Percentiles rank a stretch among this genome's conserved stretches.
Evolutionary conservation across 2,888 invertebrate genomes (phyloP).

Genomic region (Erannis defoliaria): DNA sequence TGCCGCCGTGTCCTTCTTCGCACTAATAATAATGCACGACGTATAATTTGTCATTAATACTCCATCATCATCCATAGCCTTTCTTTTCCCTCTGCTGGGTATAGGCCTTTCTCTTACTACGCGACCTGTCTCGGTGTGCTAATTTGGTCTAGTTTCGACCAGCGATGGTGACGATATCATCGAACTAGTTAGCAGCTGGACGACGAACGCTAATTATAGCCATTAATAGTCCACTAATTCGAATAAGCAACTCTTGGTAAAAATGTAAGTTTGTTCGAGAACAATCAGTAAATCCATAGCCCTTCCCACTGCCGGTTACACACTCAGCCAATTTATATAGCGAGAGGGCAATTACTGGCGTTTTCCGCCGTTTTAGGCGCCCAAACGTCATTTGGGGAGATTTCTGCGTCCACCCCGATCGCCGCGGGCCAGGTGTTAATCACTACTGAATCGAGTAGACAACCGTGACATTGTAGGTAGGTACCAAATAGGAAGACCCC

Average conservation of each 20-base stretch:
- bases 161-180: too few species aligned
- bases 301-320: conserved; percentile 74
- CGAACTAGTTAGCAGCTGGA: too few species aligned
- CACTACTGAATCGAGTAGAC: conserved; percentile 44
- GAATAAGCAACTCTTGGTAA: neutral
- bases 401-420: conserved; percentile 58
- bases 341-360: conserved; percentile 78
- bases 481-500: conserved; percentile 36
- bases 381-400: conserved; percentile 78
- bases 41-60: too few species aligned
- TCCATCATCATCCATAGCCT: too few species aligned
- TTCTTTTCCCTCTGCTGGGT: too few species aligned
- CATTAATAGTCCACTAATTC: too few species aligned
- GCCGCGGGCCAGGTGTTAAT: conserved; percentile 64
- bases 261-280: conserved; percentile 39
- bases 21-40: too few species aligned
- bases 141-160: too few species aligned
- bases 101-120: too few species aligned
- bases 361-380: conserved; percentile 73
- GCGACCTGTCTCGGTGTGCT: too few species aligned
- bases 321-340: conserved; percentile 81
- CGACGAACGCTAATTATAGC: too few species aligned
- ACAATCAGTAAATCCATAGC: conserved; percentile 54
- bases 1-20: too few species aligned
- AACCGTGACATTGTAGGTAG: conserved; percentile 38